Base-by-base conservation (phyloP, 2,113 vertebrate species). In the Eurystomus gularis region DNA sequence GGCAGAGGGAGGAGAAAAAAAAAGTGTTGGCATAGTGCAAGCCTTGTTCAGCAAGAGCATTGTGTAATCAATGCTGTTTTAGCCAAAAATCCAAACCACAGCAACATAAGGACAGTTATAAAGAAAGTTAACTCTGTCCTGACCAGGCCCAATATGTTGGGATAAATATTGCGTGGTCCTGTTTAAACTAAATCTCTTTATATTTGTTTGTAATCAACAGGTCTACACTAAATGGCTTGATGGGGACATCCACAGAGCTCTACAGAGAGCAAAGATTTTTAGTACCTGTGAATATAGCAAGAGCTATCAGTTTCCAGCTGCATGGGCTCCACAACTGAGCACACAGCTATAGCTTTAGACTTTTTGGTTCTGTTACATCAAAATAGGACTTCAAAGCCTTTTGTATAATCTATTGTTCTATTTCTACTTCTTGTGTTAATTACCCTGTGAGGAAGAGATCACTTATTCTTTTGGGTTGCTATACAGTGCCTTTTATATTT, bases 91-190 rank as follows among this genome's bases (percentile, higher is more conserved):
- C 17, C 4, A 2, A 75, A 62, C 35, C 48, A 55, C 10, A 29
- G 21, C 10, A 20, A 12, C 14, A 13, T 18, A 57, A 1, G 1
- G 25, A 28, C 0, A 1, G 16, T 52, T 79, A 25, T 9, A 26
- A 46, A 49, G 31, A 57, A 57, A 33, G n/a, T 26, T 66, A 66
- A 23, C 39, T 88, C 8, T 52, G 13, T 72, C 10, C 39, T 65
- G 66, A 54, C 14, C 17, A 65, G 31, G 33, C 19, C 18, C 15
- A 49, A 7, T 73, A 19, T 25, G 26, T 31, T 12, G 51, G 33
- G 15, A 33, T 69, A 70, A 60, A 44, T 60, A 49, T 18, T 75
- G 35, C 39, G 10, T 55, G 23, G 46, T 11, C 26, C 48, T 29
- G 10, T 52, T 86, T 90, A 58, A 82, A 66, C 29, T 35, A 42